Evolutionary conservation across 2,797 vertebrate species (phyloP).

Genomic region (Sebastes baramenuke): DNA sequence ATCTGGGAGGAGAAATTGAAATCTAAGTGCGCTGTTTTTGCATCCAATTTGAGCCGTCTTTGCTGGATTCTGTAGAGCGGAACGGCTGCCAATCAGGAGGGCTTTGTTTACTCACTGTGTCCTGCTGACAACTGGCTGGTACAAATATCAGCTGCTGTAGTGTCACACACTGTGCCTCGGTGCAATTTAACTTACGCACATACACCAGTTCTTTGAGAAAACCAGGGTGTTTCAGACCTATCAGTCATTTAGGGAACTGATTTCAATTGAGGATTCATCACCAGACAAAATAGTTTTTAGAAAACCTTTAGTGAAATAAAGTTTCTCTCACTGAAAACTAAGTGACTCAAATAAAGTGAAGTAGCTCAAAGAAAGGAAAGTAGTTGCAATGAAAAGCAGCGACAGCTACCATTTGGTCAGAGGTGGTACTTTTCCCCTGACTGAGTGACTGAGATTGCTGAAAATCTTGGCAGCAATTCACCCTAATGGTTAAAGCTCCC

Average conservation of each 20-base stretch:
- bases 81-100: constrained; percentile 71
- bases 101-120: constrained; percentile 59
- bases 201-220: background rate
- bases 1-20: constrained; percentile 66
- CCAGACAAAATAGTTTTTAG: background rate
- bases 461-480: constrained; percentile 12
- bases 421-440: background rate
- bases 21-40: constrained; percentile 67
- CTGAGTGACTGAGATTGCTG: constrained; percentile 7
- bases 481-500: background rate
- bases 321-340: background rate
- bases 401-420: background rate
- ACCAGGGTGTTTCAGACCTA: background rate
- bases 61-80: constrained; percentile 60
- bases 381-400: background rate
- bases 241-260: background rate
- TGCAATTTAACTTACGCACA: background rate
- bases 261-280: background rate
- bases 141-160: constrained; percentile 57
- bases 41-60: constrained; percentile 66
- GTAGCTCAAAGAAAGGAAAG: background rate
- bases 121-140: constrained; percentile 54
- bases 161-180: constrained; percentile 41
- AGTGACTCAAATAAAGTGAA: background rate
- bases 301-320: background rate